Evolutionary conservation across 2,888 invertebrate genomes (phyloP), one percentile per base, ranked within the genome.

Genomic region (Polymixis flavicincta): DNA sequence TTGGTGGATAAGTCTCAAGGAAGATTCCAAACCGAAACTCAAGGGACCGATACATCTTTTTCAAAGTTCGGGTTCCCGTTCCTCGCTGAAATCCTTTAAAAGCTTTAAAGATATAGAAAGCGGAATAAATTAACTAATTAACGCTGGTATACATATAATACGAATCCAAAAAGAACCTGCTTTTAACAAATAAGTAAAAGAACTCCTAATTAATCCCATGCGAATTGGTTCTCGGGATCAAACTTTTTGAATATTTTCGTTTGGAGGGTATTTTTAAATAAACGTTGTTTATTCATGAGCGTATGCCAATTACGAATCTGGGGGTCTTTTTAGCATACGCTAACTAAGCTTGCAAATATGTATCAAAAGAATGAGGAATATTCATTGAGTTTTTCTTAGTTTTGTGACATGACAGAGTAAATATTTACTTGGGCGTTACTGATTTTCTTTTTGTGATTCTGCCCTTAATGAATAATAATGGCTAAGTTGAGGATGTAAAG

Each of bases 281-380:
- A 74, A 59, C 61, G 4, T 59, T 85, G 82, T 67, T 68, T 81
- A 74, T 81, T 70, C 82, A 81, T 81, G 61, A 74, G 57, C 54
- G 68, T 42, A 14, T 55, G 68, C 48, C 50, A 69, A 71, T 83
- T 50, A 67, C 42, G 14, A 61, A 70, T 67, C 61, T 59, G 60
- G 57, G 65, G 59, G 48, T 59, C 81, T 80, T 50, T 69, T 84
- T 84, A 61, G 60, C 84, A 74, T 81, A 74, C 59, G 60, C 55
- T 79, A 81, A 84, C 85, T 80, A 67, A 69, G 52, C 55, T 71
- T 59, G 82, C 42, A 63, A 74, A 84, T 69, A 32, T 83, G 52
- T 71, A 59, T 66, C 72, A 79, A 79, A 76, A 28, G 17, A 60
- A 78, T 55, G 48, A 57, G 50, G 78, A 67, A 83, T 83, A 66